Evolutionary conservation across 53 echinoderm and acorn worm genomes (phyloP).

Genomic region (Patiria pectinifera): DNA sequence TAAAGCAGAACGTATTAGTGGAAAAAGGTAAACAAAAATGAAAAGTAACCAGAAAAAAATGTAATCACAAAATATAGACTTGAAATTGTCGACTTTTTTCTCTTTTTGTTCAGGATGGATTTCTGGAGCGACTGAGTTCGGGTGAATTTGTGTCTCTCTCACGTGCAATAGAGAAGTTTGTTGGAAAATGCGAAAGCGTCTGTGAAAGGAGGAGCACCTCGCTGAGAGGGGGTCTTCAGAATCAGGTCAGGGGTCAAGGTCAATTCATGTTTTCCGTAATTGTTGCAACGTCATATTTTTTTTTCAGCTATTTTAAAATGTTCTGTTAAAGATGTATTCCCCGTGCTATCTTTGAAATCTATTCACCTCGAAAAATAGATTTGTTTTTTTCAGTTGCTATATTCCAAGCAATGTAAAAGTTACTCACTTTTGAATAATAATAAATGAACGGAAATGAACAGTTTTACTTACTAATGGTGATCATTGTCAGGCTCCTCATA

Average conservation of each 20-base stretch:
- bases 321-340: too few relatives aligned
- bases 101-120: conserved; percentile 78
- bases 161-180: conserved; percentile 87
- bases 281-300: too few relatives aligned
- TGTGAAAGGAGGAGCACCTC: conserved; percentile 86
- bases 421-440: too few relatives aligned
- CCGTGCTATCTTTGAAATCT: too few relatives aligned
- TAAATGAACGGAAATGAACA: too few relatives aligned
- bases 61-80: background rate
- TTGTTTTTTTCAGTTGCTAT: too few relatives aligned
- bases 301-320: too few relatives aligned
- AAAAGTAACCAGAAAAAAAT: background rate
- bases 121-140: conserved; percentile 90
- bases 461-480: too few relatives aligned
- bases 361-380: too few relatives aligned
- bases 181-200: conserved; percentile 82
- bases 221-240: conserved; percentile 90
- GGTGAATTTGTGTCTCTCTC: conserved; percentile 93
- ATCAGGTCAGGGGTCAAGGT: conserved; percentile 75
- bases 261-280: too few relatives aligned
- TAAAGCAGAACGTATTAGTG: background rate
- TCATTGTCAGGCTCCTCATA: too few relatives aligned
- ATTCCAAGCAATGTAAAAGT: too few relatives aligned
- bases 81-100: background rate
- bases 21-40: background rate